Evolutionary conservation across 92 coral and sea anemone species (phyloP).

Genomic region (Metridium senile): DNA sequence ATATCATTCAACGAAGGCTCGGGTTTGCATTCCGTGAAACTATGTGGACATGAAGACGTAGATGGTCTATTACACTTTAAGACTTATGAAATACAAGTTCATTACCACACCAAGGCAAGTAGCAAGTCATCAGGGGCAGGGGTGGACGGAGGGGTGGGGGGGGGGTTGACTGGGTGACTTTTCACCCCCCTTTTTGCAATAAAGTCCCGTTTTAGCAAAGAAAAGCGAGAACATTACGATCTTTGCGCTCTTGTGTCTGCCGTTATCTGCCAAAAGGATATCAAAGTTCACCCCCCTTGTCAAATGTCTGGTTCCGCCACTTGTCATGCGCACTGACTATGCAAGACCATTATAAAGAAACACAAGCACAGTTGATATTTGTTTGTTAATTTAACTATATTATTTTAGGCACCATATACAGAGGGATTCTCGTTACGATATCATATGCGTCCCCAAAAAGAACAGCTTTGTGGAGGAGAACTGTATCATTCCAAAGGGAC

Average conservation of each 20-base stretch:
- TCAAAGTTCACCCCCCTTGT: no score
- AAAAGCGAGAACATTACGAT: no score
- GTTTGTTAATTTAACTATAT: neutral
- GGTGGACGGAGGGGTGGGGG: no score
- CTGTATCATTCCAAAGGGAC: constrained; percentile 60
- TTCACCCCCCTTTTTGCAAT: no score
- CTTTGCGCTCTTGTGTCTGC: no score
- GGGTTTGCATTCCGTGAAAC: constrained; percentile 45
- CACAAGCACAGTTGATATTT: neutral
- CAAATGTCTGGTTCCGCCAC: no score
- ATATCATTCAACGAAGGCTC: constrained; percentile 48
- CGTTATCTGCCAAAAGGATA: no score
- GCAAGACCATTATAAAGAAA: no score
- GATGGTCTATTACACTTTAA: constrained; percentile 59
- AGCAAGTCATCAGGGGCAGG: no score
- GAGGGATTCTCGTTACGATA: constrained; percentile 57
- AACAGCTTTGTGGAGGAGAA: constrained; percentile 60
- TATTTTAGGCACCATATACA: constrained; percentile 59
- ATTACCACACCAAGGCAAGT: constrained; percentile 73
- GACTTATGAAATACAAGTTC: constrained; percentile 53
- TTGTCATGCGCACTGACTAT: neutral
- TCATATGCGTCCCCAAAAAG: constrained; percentile 76
- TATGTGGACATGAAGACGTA: constrained; percentile 76
- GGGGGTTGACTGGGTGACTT: no score
- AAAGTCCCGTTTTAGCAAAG: no score